Base-by-base conservation (phyloP, 2,113 vertebrate species). In the Podiceps cristatus region DNA sequence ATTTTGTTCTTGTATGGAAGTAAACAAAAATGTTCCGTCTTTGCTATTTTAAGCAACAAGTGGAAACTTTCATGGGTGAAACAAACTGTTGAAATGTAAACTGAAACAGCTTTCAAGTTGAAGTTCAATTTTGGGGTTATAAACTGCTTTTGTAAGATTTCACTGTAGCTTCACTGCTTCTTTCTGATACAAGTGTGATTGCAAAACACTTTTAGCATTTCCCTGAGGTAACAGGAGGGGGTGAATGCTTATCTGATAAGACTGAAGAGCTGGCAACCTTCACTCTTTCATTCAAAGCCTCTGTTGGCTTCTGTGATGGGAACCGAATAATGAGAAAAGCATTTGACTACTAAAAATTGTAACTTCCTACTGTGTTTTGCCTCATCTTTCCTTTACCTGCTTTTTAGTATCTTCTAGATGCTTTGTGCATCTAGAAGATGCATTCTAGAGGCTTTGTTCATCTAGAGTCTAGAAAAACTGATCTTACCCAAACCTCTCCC, bases 1-100 rank as follows among this genome's bases (percentile, higher is more conserved):
- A 79, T 95, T 97, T 96, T 96, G 64, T 91, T 97, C 95, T 95
- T 94, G 66, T 78, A 74, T 87, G 91, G 91, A 97, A 97, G 93
- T 97, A 97, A 97, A 97, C 96, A 96, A 87, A 95, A 96, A 87
- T 91, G 94, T 97, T 96, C 96, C 2, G 0, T 85, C 80, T 93
- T 83, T 66, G 73, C 95, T 96, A 97, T 97, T 97, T 96, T 96
- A 96, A 95, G 96, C 80, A 85, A 92, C 86, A 91, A 95, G 69
- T 96, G 95, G 95, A 96, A 97, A 93, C 77, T 96, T 97, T 84
- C 93, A 53, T 75, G 91, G 50, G 73, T 91, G 86, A 97, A 96
- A 94, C 86, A 89, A 96, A 94, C 79, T 75, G 56, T 75, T 95
- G 92, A 92, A 96, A 93, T 90, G 84, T 97, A 96, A 97, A 97